Conservation (phyloP, 2,797 vertebrate genomes). For the Pipistrellus kuhlii region DNA sequence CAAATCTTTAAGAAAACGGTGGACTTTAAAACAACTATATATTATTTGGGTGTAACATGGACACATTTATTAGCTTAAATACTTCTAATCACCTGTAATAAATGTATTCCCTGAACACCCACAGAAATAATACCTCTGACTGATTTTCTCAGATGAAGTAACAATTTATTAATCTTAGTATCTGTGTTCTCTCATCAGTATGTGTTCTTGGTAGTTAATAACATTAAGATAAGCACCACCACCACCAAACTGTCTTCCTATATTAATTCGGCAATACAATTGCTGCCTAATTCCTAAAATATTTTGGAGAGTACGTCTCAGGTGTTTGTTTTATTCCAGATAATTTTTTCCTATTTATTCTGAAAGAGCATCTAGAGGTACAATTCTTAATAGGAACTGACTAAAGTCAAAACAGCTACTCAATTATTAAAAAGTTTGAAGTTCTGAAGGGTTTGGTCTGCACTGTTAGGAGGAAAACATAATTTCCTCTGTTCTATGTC, state of each 20-base stretch:
- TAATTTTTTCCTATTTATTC: background rate
- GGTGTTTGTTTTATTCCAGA: background rate
- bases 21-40: constrained; percentile 7
- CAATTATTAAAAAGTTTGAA: background rate
- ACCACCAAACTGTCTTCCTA: background rate
- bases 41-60: background rate
- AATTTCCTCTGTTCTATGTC: background rate
- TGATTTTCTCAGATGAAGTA: constrained; percentile 30
- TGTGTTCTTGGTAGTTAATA: background rate
- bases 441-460: background rate
- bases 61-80: background rate
- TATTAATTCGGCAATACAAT: constrained; percentile 18
- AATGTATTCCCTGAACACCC: constrained; percentile 12
- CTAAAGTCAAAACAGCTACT: constrained; percentile 15
- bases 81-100: background rate
- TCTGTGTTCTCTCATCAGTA: background rate
- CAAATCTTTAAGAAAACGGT: constrained; percentile 44
- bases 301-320: constrained; percentile 51
- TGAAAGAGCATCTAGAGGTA: background rate
- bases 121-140: background rate
- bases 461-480: background rate
- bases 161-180: constrained; percentile 49
- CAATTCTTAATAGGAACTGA: background rate
- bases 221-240: background rate
- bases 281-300: background rate